phyloP scores from a whole-genome alignment of 2,113 vertebrate genomes.

The Alouatta palliata region DNA sequence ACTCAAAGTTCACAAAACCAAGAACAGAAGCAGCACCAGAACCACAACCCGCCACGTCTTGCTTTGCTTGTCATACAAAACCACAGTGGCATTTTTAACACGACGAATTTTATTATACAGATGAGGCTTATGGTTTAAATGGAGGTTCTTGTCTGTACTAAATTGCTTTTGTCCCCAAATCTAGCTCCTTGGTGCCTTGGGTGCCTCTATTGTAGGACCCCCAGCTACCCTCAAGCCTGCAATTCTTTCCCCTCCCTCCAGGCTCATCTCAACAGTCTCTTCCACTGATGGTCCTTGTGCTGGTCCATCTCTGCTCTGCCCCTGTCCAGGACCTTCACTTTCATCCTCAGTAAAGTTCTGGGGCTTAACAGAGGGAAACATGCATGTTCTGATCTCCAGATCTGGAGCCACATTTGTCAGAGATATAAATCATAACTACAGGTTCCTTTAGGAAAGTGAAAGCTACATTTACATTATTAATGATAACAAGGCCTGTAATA shows the following conservation, averaged over 20 bases:
- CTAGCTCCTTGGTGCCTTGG: neutral
- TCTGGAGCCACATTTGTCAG: neutral
- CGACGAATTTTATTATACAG: neutral
- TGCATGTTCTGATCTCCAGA: neutral
- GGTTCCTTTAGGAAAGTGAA: neutral
- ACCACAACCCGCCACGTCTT: neutral
- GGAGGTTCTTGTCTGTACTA: neutral
- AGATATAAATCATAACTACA: neutral
- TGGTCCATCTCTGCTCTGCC: neutral
- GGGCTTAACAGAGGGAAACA: neutral
- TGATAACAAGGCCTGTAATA: neutral
- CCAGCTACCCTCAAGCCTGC: neutral
- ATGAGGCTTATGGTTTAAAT: neutral
- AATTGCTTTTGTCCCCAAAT: neutral
- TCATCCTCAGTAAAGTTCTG: neutral
- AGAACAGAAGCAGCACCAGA: neutral
- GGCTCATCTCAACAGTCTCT: neutral
- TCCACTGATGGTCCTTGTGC: fast-evolving
- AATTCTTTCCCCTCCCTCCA: neutral
- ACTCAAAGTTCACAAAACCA: slow-evolving; percentile 47
- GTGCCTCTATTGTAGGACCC: neutral
- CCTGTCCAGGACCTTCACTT: neutral
- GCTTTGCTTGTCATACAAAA: neutral
- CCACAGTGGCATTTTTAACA: neutral
- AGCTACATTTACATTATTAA: neutral